These are phyloP conservation scores for Anolis apletophallus DNA, from an alignment of 2,797 vertebrate genomes.

Conservation along the genomic window DNA sequence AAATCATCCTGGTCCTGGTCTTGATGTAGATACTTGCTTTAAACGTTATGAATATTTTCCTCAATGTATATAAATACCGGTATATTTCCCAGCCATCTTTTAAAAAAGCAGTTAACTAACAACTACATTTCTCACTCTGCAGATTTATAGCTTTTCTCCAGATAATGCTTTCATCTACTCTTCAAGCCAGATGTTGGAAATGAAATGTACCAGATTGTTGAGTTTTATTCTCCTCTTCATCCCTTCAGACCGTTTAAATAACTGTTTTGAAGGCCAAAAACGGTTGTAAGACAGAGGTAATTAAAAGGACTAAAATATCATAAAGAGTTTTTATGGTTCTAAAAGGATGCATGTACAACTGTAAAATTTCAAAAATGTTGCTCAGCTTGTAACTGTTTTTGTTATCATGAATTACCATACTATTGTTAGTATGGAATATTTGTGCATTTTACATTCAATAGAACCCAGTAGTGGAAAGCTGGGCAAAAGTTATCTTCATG, in stretches of 20 bases:
- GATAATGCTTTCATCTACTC: slow-evolving; percentile 15
- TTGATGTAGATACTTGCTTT: background rate
- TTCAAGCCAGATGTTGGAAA: slow-evolving; percentile 39
- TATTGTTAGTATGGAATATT: background rate
- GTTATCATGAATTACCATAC: background rate
- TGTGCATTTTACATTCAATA: background rate
- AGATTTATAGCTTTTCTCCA: slow-evolving; percentile 24
- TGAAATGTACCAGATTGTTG: slow-evolving; percentile 11
- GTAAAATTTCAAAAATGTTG: background rate
- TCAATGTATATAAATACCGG: background rate
- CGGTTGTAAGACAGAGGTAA: slow-evolving; percentile 27
- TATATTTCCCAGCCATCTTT: background rate
- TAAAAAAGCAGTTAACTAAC: slow-evolving; percentile 5
- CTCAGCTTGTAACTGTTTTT: slow-evolving; percentile 27
- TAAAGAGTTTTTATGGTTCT: slow-evolving; percentile 19
- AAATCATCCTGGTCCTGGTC: background rate
- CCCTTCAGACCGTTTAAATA: slow-evolving; percentile 21
- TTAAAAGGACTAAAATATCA: slow-evolving; percentile 18
- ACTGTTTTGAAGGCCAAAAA: slow-evolving; percentile 24
- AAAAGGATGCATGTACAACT: slow-evolving; percentile 14
- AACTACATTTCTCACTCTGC: background rate
- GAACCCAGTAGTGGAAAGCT: background rate
- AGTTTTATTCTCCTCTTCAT: slow-evolving; percentile 23
- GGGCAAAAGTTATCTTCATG: background rate
- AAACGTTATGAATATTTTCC: background rate